Conservation (phyloP, 2,888 invertebrate species). For the Polia nebulosa region DNA sequence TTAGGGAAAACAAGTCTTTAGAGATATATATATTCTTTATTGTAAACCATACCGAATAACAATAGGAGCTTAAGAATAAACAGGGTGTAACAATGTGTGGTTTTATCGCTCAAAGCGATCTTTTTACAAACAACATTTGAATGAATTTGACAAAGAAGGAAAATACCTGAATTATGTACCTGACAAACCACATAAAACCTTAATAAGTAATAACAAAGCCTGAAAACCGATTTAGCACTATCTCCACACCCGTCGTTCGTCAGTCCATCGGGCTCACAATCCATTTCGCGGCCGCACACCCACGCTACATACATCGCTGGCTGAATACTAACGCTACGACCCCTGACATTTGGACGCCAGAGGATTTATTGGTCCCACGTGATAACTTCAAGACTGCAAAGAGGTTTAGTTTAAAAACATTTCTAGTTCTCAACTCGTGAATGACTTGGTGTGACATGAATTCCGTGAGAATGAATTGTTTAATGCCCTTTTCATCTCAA, state of each 20-base stretch:
- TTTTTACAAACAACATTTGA: no score
- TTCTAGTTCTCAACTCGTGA: conserved; percentile 24
- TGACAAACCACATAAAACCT: neutral
- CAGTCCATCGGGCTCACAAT: conserved; percentile 28
- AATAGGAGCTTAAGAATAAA: no score
- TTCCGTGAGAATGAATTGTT: neutral
- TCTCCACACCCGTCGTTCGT: neutral
- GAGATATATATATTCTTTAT: no score
- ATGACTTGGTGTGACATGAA: conserved; percentile 19
- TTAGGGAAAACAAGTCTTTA: neutral
- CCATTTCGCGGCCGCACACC: conserved; percentile 35
- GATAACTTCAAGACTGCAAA: conserved; percentile 39
- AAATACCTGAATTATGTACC: no score
- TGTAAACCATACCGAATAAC: no score
- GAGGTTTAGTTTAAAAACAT: conserved; percentile 47
- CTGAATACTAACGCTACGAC: conserved; percentile 60
- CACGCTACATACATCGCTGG: conserved; percentile 39
- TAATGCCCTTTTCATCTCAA: neutral
- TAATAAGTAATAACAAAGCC: neutral
- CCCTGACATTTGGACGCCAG: conserved; percentile 54
- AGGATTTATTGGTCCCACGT: conserved; percentile 52
- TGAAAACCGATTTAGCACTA: conserved; percentile 22
- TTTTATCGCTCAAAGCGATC: no score
- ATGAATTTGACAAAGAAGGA: no score
- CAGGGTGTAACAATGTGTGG: no score